Evolutionary conservation across 2,888 invertebrate genomes (phyloP), one percentile per base, ranked within the genome.

Genomic region (Gastracanthus pulcherrimus): DNA sequence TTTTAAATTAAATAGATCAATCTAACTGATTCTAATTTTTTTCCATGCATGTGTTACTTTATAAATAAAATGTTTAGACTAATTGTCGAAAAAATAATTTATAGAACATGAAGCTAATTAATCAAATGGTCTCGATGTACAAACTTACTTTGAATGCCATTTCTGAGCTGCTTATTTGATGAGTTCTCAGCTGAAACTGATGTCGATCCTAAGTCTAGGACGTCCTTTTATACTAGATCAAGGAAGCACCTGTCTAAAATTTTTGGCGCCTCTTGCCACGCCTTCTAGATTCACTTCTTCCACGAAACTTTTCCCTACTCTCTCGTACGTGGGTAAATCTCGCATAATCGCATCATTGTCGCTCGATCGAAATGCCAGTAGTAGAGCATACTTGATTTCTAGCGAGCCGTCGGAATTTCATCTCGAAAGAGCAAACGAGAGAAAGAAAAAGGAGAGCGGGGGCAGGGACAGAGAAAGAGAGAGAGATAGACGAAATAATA

Each of bases 111-210:
- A 64, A 36, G 36, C 2, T n/a, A n/a, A n/a, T n/a, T n/a, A n/a
- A n/a, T n/a, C n/a, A n/a, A n/a, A n/a, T n/a, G n/a, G n/a, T n/a
- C n/a, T n/a, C 7, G 41, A 1, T 13, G 4, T 11, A 0, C 29
- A 55, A 60, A 74, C 80, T 78, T 77, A 86, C 86, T 84, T 85
- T 86, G 84, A 85, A 84, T 70, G 85, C 85, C 86, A 86, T 86
- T 76, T 69, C 80, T 82, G 64, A 51, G 75, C 55, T 84, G 76
- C 55, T 83, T 34, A 26, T 74, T 84, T 72, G 85, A 85, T 84
- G 84, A 83, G 55, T 83, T 83, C 76, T 82, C 81, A 82, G 82
- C 76, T 75, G 83, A 84, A 85, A 86, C 86, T 86, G 86, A 85
- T 86, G 81, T 77, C 72, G 70, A 81, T 16, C 51, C 51, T 45